Evolutionary conservation across 2,113 vertebrate species (phyloP).

Genomic region (Hippocampus mohnikei): DNA sequence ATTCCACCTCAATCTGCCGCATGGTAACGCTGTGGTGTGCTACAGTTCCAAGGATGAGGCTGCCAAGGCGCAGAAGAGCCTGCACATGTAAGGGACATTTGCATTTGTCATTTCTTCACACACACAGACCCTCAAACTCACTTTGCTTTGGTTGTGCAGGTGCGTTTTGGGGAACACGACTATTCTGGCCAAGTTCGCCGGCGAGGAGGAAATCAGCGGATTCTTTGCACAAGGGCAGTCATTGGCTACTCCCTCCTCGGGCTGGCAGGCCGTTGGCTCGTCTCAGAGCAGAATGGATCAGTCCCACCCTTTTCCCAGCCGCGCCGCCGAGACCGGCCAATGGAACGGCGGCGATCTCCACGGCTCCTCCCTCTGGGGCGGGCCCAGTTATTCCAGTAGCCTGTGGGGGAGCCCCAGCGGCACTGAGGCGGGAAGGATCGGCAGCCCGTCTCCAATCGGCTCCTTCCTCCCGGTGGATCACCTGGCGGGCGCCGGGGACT

Average conservation of each 20-base stretch:
- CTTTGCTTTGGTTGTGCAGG: slow-evolving; percentile 67
- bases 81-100: slow-evolving; percentile 90
- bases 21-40: slow-evolving; percentile 95
- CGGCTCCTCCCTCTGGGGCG: slow-evolving; percentile 94
- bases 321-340: slow-evolving; percentile 86
- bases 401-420: slow-evolving; percentile 89
- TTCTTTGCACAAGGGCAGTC: slow-evolving; percentile 99
- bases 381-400: slow-evolving; percentile 94
- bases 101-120: background rate
- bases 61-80: slow-evolving; percentile 98
- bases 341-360: slow-evolving; percentile 96
- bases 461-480: slow-evolving; percentile 98
- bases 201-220: slow-evolving; percentile 99
- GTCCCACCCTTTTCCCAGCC: slow-evolving; percentile 89
- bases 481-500: slow-evolving; percentile 88
- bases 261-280: slow-evolving; percentile 93
- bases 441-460: slow-evolving; percentile 92
- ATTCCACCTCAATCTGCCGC: slow-evolving; percentile 99
- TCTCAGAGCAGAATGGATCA: slow-evolving; percentile 90
- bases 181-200: slow-evolving; percentile 99
- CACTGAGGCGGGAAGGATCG: slow-evolving; percentile 83
- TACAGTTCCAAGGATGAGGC: slow-evolving; percentile 99
- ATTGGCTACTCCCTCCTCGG: slow-evolving; percentile 86
- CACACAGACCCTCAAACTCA: background rate
- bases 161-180: slow-evolving; percentile 99